Percentiles rank a stretch among this genome's conserved stretches.
Evolutionary conservation across 92 coral and sea anemone genomes (phyloP).

Genomic region (Epizoanthus scotinus): DNA sequence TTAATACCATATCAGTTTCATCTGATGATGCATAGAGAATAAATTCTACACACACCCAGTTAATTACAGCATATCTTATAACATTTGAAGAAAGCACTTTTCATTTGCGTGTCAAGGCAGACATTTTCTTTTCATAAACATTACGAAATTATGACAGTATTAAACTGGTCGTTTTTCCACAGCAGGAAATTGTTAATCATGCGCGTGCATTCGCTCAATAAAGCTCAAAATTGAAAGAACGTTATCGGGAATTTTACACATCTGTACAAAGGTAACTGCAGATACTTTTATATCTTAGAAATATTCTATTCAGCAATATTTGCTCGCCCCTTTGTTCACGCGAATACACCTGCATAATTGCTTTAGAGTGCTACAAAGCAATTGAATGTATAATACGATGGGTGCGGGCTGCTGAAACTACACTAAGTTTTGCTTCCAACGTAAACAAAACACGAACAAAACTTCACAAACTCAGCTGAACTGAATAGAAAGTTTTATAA

Average conservation of each 20-base stretch:
- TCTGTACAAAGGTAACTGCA: not conserved
- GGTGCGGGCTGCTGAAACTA: not conserved
- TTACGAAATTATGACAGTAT: not conserved
- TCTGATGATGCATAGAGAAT: not conserved
- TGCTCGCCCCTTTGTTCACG: not conserved
- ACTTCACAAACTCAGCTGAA: not conserved
- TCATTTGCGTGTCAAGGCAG: not conserved
- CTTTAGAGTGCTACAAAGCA: conserved; percentile 10
- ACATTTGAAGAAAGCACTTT: not conserved
- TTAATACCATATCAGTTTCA: not conserved
- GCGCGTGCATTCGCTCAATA: not conserved
- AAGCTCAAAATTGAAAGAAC: not conserved
- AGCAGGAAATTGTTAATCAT: not conserved
- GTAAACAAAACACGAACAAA: not conserved
- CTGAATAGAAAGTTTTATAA: not conserved
- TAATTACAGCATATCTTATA: not conserved
- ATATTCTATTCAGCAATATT: not conserved
- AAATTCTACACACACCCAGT: not conserved
- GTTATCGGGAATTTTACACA: too few relatives aligned
- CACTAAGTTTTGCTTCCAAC: not conserved
- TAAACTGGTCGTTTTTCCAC: not conserved
- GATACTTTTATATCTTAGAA: not conserved
- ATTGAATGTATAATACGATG: not conserved
- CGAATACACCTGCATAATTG: not conserved
- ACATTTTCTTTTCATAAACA: not conserved